Conservation (phyloP, 2,113 vertebrate species). For the Labrus mixtus region DNA sequence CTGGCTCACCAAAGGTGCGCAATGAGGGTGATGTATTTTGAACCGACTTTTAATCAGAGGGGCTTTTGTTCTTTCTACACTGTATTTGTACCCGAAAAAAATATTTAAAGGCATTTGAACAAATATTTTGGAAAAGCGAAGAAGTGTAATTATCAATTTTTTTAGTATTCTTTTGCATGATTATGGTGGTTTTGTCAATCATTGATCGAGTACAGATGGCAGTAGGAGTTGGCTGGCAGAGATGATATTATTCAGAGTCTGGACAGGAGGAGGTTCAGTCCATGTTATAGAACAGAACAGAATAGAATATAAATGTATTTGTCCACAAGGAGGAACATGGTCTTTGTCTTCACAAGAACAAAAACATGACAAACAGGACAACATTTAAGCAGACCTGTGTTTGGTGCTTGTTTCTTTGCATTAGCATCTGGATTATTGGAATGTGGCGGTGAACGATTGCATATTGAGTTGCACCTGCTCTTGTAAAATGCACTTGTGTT, state of each 20-base stretch:
- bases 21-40: not conserved
- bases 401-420: not conserved
- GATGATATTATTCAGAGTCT: slow-evolving; percentile 13
- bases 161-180: slow-evolving; percentile 1
- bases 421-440: not conserved
- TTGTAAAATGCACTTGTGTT: too few relatives aligned
- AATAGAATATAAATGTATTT: too few relatives aligned
- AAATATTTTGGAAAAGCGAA: not conserved
- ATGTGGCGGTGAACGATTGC: not conserved
- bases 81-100: too few relatives aligned
- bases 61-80: not conserved
- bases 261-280: slow-evolving; percentile 5
- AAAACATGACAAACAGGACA: too few relatives aligned
- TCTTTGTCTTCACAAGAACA: too few relatives aligned
- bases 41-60: not conserved
- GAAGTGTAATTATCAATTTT: not conserved
- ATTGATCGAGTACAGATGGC: slow-evolving; percentile 59
- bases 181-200: slow-evolving; percentile 31
- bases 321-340: too few relatives aligned
- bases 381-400: not conserved
- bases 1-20: not conserved
- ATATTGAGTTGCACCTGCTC: not conserved
- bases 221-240: slow-evolving; percentile 44
- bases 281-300: not conserved
- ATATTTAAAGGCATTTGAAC: not conserved